Conservation (phyloP, 2,113 vertebrate species). For the Nanorana parkeri region DNA sequence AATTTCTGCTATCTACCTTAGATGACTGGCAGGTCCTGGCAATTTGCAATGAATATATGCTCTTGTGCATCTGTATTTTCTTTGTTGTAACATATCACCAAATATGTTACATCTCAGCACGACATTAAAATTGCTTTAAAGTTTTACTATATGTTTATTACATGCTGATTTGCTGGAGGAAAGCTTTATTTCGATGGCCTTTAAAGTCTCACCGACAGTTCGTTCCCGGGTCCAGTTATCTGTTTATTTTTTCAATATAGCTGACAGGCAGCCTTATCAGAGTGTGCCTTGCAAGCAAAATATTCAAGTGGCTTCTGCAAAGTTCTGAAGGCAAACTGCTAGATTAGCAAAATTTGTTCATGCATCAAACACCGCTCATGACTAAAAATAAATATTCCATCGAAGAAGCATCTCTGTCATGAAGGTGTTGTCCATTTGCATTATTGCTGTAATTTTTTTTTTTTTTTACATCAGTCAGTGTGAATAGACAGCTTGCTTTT, state of each 20-base stretch:
- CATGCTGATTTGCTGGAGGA: conserved; percentile 40
- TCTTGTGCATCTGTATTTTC: too few relatives aligned
- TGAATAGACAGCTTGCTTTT: conserved; percentile 26
- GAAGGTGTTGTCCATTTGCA: conserved; percentile 23
- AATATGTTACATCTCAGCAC: not conserved
- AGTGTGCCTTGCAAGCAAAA: conserved; percentile 40
- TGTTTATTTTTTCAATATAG: conserved; percentile 49
- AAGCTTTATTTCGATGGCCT: conserved; percentile 47
- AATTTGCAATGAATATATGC: too few relatives aligned
- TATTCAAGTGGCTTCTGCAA: conserved; percentile 45
- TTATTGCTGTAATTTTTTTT: conserved; percentile 13
- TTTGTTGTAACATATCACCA: not conserved
- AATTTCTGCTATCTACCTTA: too few relatives aligned
- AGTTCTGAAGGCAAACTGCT: conserved; percentile 43
- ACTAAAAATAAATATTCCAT: conserved; percentile 52
- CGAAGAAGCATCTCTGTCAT: conserved; percentile 36
- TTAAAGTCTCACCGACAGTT: conserved; percentile 46
- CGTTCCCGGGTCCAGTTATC: conserved; percentile 40
- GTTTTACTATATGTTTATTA: conserved; percentile 25
- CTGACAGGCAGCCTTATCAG: conserved; percentile 52
- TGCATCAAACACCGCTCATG: conserved; percentile 4
- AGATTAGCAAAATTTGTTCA: conserved; percentile 51
- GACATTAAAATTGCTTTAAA: conserved; percentile 28
- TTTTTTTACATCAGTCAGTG: conserved; percentile 17
- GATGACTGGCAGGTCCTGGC: too few relatives aligned